phyloP scores from a whole-genome alignment of 2,888 invertebrate species.

The Cancer borealis region DNA sequence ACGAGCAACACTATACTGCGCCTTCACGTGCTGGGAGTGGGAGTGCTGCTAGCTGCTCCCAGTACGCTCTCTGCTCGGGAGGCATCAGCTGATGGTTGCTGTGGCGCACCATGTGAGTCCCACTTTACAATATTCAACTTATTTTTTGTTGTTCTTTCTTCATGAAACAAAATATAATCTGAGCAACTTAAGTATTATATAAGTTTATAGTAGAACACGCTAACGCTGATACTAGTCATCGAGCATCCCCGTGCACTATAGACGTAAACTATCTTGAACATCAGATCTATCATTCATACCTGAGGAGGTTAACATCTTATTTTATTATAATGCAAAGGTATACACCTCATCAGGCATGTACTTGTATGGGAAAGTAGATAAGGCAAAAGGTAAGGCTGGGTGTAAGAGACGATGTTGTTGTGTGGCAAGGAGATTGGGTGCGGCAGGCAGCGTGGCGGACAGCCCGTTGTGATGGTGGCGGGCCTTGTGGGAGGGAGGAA shows the following conservation, averaged over 20 bases:
- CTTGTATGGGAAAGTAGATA: background rate
- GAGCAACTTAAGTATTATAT: background rate
- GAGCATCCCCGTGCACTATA: background rate
- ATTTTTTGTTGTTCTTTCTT: background rate
- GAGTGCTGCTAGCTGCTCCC: background rate
- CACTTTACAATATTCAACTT: background rate
- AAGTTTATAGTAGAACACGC: background rate
- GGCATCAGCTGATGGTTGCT: constrained; percentile 68
- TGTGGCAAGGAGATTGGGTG: constrained; percentile 26
- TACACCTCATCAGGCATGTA: background rate
- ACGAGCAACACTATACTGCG: constrained; percentile 60
- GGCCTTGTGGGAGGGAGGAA: constrained; percentile 52
- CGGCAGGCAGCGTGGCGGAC: constrained; percentile 13
- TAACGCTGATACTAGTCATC: background rate
- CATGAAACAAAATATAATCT: background rate
- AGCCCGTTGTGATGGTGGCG: constrained; percentile 51
- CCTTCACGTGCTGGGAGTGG: constrained; percentile 65
- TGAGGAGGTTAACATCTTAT: background rate
- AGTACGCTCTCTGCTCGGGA: constrained; percentile 46
- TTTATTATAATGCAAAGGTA: background rate
- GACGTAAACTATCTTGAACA: constrained; percentile 38
- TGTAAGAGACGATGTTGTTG: background rate
- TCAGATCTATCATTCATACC: background rate
- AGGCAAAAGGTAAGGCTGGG: background rate
- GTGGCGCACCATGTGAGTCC: constrained; percentile 66